Conservation (phyloP, 2,113 vertebrate genomes). For the Seriola aureovittata region DNA sequence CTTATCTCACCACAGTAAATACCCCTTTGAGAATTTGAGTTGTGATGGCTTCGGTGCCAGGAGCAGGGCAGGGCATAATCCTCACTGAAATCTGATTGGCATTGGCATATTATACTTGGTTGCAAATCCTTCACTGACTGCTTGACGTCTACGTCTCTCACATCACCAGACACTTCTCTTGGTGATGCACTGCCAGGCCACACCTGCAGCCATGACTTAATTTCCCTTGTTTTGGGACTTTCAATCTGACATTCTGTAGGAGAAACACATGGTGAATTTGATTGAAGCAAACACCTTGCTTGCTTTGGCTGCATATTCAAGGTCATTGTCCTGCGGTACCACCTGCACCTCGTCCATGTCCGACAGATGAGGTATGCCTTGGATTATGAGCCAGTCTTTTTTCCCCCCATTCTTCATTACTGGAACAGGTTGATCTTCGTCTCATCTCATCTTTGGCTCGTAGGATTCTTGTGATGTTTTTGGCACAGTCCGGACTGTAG, state of each 20-base stretch:
- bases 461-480: background rate
- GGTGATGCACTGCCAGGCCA: background rate
- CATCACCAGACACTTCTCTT: background rate
- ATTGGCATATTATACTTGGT: slow-evolving; percentile 2
- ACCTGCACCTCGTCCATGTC: background rate
- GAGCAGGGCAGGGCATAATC: background rate
- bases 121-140: slow-evolving; percentile 19
- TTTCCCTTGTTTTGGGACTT: background rate
- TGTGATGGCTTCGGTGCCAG: background rate
- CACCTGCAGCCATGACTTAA: background rate
- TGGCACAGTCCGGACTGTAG: background rate
- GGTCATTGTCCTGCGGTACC: background rate
- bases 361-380: slow-evolving; percentile 11
- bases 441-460: background rate
- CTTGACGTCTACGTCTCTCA: background rate
- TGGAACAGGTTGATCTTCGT: background rate
- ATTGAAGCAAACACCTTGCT: background rate
- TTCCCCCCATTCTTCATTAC: background rate
- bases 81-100: background rate
- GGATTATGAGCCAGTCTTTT: background rate
- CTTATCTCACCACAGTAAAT: background rate
- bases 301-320: background rate
- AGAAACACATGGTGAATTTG: background rate
- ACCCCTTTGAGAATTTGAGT: background rate
- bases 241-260: background rate